Conservation (phyloP, 64 coral and sea anemone species). For the Stichodactyla helianthus region DNA sequence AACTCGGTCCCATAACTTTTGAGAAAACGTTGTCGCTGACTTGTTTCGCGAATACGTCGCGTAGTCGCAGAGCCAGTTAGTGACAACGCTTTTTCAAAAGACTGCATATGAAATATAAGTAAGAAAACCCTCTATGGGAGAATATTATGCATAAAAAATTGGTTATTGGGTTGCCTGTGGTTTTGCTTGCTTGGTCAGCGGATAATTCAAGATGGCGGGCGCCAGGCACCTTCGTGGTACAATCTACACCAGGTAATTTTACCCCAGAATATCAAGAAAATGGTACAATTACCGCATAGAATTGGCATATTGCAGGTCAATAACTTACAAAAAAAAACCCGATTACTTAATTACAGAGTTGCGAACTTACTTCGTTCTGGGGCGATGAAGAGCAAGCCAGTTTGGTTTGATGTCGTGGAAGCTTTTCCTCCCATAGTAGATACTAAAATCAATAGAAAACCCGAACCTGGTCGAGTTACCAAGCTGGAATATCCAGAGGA, state of each 20-base stretch:
- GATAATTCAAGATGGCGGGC: constrained; percentile 60
- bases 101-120: too few relatives aligned
- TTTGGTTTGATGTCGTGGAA: constrained; percentile 74
- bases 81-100: too few relatives aligned
- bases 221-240: constrained; percentile 70
- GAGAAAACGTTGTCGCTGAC: too few relatives aligned
- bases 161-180: neutral
- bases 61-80: too few relatives aligned
- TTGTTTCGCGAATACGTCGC: too few relatives aligned
- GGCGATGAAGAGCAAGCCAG: constrained; percentile 42
- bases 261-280: neutral
- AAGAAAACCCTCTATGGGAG: too few relatives aligned
- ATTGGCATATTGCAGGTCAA: neutral
- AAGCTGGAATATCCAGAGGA: constrained; percentile 83
- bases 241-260: constrained; percentile 50
- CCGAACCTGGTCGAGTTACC: constrained; percentile 53
- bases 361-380: constrained; percentile 66
- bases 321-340: neutral
- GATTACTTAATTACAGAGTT: constrained; percentile 33
- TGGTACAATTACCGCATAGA: neutral
- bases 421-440: constrained; percentile 64
- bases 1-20: too few relatives aligned
- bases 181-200: neutral
- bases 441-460: constrained; percentile 73
- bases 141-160: too few relatives aligned